A percentile compares a stretch with the other conserved stretches of the same genome.
phyloP scores from a whole-genome alignment of 2,113 vertebrate genomes.

The Tragelaphus strepsiceros region DNA sequence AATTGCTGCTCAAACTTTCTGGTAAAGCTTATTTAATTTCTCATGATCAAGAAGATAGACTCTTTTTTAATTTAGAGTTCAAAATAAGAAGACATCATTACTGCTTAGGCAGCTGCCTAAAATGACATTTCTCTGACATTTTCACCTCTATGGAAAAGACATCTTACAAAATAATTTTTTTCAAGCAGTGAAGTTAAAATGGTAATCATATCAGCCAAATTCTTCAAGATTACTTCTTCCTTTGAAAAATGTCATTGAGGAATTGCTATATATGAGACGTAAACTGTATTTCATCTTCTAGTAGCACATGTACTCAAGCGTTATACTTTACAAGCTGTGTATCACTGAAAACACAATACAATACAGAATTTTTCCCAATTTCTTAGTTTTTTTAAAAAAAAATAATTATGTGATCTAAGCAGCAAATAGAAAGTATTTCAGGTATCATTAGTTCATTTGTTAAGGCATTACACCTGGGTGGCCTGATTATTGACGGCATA shows the following conservation, averaged over 20 bases:
- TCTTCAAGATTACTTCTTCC: slow-evolving; percentile 8
- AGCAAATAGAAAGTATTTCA: not conserved
- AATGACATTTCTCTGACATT: slow-evolving; percentile 57
- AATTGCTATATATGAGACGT: not conserved
- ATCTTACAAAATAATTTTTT: not conserved
- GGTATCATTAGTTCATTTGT: not conserved
- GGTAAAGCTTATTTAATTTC: not conserved
- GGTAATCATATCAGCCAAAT: not conserved
- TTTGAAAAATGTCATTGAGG: slow-evolving; percentile 27
- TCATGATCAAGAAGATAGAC: not conserved
- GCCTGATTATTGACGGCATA: not conserved
- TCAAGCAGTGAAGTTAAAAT: slow-evolving; percentile 22
- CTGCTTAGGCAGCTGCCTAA: not conserved
- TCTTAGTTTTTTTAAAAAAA: not conserved
- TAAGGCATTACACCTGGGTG: not conserved
- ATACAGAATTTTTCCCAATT: not conserved
- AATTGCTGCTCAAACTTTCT: not conserved
- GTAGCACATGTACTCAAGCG: not conserved
- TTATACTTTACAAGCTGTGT: not conserved
- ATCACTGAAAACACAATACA: not conserved
- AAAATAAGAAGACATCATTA: slow-evolving; percentile 14
- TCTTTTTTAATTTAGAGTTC: slow-evolving; percentile 9
- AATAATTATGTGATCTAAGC: not conserved
- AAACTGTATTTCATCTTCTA: not conserved
- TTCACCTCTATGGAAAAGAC: slow-evolving; percentile 5